Base-by-base conservation (phyloP, 2,113 vertebrate species). In the Chroicocephalus ridibundus region DNA sequence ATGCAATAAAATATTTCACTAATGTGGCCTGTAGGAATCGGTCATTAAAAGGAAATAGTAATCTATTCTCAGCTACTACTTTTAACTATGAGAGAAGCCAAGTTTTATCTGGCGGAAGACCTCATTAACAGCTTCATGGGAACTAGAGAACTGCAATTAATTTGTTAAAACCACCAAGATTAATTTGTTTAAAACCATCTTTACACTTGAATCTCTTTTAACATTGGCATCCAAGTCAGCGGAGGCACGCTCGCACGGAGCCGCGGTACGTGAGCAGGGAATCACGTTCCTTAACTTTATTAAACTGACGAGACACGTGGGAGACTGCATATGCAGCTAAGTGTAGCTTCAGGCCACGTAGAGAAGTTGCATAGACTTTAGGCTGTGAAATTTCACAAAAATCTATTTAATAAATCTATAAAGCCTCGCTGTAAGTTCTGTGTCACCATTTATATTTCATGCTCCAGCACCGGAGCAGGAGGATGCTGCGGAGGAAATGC, bases 101-200 rank as follows among this genome's bases (percentile, higher is more conserved):
- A 77, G 71, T 93, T 96, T 95, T 64, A 94, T 82, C 93, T 82
- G 36, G 75, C n/a, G 6, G 94, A 95, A 94, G 97, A 93, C 95
- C 76, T 95, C 94, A 97, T 97, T 95, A 97, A 82, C n/a, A 18
- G 87, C 89, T 96, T 95, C 91, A 58, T 51, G 87, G 84, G 68
- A 95, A 89, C 95, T 61, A 93, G 78, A 91, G 91, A 49, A 95
- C 57, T 27, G 77, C 93, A 95, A 94, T 94, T 97, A 94, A 95
- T 95, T 96, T 88, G 86, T 66, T 66, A 46, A 66, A 66, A 32
- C 19, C 64, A 66, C 64, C 40, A 44, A 66, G 32, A 66, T 66
- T 66, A 66, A 66, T 66, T 66, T 66, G 29, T 66, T 66, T 66
- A 44, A 46, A 32, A 34, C 64, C 19, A 94, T 89, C 91, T 95